These are phyloP conservation scores for Calonectris borealis DNA, from an alignment of 2,113 vertebrate species.

Conservation along the genomic window DNA sequence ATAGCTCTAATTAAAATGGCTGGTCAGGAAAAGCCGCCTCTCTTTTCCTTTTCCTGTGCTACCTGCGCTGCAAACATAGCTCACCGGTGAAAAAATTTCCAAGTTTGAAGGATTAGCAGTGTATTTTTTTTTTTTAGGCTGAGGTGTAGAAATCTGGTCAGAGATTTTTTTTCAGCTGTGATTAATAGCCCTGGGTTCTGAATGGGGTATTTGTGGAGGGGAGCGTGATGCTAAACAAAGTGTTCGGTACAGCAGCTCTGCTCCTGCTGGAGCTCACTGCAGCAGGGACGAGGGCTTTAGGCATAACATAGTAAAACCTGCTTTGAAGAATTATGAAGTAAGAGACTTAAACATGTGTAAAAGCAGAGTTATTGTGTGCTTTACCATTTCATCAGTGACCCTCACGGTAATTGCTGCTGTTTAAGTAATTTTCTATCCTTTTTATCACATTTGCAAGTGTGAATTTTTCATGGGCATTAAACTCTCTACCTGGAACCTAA, in stretches of 20 bases:
- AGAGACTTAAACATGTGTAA: background rate
- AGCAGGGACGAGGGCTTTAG: background rate
- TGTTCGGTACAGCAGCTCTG: background rate
- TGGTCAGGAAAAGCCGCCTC: conserved; percentile 37
- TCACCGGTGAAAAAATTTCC: background rate
- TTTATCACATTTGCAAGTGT: background rate
- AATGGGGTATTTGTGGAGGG: background rate
- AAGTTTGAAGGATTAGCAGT: background rate
- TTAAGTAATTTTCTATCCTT: background rate
- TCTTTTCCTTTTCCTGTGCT: conserved; percentile 31
- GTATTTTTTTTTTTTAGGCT: background rate
- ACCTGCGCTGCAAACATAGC: background rate
- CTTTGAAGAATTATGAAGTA: background rate
- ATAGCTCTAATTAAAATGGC: conserved; percentile 27
- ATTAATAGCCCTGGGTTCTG: background rate
- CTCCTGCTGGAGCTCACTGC: background rate
- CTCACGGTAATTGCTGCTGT: background rate
- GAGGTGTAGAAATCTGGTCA: conserved; percentile 9
- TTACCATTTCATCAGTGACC: background rate
- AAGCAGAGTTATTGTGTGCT: background rate
- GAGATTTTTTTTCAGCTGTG: background rate
- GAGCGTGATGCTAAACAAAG: background rate
- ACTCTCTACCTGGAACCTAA: background rate
- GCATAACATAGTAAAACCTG: background rate
- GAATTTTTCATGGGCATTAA: background rate